Percentiles rank a stretch among this genome's conserved stretches.
Evolutionary conservation across 2,113 vertebrate species (phyloP).

Genomic region (Pungitius pungitius): DNA sequence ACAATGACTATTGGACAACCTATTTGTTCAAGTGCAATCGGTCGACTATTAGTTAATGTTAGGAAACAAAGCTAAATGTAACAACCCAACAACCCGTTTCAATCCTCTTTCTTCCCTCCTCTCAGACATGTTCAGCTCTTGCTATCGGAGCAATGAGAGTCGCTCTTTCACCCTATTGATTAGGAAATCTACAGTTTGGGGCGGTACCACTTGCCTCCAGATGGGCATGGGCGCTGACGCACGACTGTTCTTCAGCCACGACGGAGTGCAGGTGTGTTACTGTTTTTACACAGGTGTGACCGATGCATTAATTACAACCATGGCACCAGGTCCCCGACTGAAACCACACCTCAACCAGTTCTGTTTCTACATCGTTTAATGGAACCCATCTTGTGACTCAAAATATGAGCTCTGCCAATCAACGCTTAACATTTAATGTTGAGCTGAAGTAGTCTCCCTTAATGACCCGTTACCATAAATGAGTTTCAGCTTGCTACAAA

Average conservation of each 20-base stretch:
- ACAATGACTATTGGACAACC: background rate
- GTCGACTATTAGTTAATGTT: background rate
- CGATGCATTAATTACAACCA: background rate
- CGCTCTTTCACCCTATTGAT: conserved; percentile 85
- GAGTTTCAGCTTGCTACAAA: background rate
- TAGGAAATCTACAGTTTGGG: conserved; percentile 83
- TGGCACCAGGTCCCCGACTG: background rate
- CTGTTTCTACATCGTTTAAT: background rate
- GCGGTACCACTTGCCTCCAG: conserved; percentile 85
- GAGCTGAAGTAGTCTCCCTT: background rate
- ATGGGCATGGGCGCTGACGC: conserved; percentile 86
- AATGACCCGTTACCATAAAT: background rate
- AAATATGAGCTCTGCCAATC: background rate
- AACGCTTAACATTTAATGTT: background rate
- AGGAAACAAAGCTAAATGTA: background rate
- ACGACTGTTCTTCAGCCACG: conserved; percentile 88
- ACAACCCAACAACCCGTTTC: background rate
- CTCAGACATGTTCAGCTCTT: conserved; percentile 85
- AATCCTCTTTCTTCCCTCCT: background rate
- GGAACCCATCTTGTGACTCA: too few relatives aligned
- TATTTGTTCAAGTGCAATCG: background rate
- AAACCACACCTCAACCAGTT: background rate
- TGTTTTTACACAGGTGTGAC: background rate
- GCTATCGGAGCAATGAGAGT: conserved; percentile 84
- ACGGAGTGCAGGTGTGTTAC: conserved; percentile 86